These are phyloP conservation scores for Therioaphis trifolii DNA, from an alignment of 2,888 invertebrate genomes.

Conservation along the genomic window DNA sequence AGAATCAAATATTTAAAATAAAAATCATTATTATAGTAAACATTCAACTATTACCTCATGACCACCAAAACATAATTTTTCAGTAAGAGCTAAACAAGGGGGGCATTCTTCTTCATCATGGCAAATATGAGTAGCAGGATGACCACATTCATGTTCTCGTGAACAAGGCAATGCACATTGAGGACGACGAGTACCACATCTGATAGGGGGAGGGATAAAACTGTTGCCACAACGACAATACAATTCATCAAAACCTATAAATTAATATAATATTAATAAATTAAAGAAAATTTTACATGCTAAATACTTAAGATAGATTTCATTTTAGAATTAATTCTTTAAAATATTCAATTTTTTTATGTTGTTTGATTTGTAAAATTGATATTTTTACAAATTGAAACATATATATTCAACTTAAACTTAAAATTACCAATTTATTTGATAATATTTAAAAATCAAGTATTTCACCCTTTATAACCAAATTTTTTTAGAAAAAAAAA, in stretches of 20 bases:
- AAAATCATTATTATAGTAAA: background rate
- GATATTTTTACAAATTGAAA: too few relatives aligned
- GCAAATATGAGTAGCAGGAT: conserved; percentile 86
- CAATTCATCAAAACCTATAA: conserved; percentile 85
- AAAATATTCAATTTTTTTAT: too few relatives aligned
- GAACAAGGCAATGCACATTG: conserved; percentile 82
- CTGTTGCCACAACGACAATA: conserved; percentile 90
- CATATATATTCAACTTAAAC: too few relatives aligned
- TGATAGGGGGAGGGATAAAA: conserved; percentile 89
- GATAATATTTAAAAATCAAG: too few relatives aligned
- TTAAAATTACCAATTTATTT: too few relatives aligned
- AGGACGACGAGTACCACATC: conserved; percentile 91
- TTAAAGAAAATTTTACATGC: too few relatives aligned
- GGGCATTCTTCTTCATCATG: conserved; percentile 81
- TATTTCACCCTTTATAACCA: too few relatives aligned
- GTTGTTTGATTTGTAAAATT: too few relatives aligned
- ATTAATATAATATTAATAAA: conserved; percentile 69
- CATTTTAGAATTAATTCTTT: too few relatives aligned
- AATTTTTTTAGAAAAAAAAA: too few relatives aligned
- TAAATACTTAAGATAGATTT: too few relatives aligned
- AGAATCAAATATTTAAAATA: background rate
- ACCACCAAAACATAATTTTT: conserved; percentile 83
- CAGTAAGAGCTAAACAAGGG: conserved; percentile 88
- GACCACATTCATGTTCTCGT: conserved; percentile 81
- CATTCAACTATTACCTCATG: conserved; percentile 73